A percentile compares a stretch with the other conserved stretches of the same genome.
These are phyloP conservation scores for Thera obeliscata DNA, from an alignment of 2,888 invertebrate genomes.

Conservation along the genomic window DNA sequence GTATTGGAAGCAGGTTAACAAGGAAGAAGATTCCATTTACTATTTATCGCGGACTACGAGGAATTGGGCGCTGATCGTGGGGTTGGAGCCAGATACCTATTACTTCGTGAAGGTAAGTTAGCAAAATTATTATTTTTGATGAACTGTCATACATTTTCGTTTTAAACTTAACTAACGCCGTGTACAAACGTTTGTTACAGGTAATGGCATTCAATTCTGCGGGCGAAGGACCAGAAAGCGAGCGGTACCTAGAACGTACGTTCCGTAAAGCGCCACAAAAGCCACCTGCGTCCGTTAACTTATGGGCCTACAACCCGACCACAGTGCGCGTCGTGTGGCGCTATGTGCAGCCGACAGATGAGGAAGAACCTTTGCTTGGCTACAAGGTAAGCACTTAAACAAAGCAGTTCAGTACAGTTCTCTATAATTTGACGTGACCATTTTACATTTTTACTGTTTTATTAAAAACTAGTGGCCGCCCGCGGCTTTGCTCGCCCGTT, in stretches of 20 bases:
- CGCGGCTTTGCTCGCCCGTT: too few relatives aligned
- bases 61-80: conserved; percentile 95
- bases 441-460: too few relatives aligned
- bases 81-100: conserved; percentile 95
- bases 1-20: conserved; percentile 92
- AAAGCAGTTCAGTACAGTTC: background rate
- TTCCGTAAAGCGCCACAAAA: conserved; percentile 96
- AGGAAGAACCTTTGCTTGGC: conserved; percentile 97
- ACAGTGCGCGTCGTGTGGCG: conserved; percentile 96
- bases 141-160: too few relatives aligned
- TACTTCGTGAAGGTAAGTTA: conserved; percentile 92
- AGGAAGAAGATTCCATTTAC: conserved; percentile 92
- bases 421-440: too few relatives aligned
- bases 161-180: too few relatives aligned
- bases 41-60: conserved; percentile 93
- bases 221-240: conserved; percentile 98
- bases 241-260: conserved; percentile 93
- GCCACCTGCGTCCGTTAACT: conserved; percentile 96
- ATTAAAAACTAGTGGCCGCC: too few relatives aligned
- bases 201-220: conserved; percentile 98
- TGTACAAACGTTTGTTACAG: conserved; percentile 45
- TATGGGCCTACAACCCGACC: conserved; percentile 92
- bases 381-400: conserved; percentile 88
- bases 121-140: background rate
- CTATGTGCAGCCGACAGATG: conserved; percentile 94